Evolutionary conservation across 2,113 vertebrate species (phyloP).

Genomic region (Pristiophorus japonicus): DNA sequence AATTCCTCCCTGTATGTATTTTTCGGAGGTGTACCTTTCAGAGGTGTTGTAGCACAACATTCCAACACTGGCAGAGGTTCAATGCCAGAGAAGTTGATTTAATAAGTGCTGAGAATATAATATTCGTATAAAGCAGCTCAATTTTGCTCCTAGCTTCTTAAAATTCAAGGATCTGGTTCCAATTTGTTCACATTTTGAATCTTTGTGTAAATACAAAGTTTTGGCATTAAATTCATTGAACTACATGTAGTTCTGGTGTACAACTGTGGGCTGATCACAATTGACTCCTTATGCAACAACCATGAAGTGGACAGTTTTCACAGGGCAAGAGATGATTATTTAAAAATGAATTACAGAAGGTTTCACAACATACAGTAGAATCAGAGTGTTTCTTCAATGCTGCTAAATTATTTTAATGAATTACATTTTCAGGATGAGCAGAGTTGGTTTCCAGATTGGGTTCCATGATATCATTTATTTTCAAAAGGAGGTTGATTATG

Average conservation of each 20-base stretch:
- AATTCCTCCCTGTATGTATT: neutral
- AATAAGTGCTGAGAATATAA: neutral
- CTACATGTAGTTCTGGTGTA: neutral
- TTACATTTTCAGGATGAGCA: neutral
- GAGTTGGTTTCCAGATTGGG: neutral
- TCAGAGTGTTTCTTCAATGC: neutral
- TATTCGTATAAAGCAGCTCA: neutral
- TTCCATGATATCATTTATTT: neutral
- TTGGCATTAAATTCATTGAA: neutral
- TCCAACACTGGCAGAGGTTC: neutral
- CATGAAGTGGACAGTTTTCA: neutral
- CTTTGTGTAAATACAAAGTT: neutral
- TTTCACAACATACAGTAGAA: neutral
- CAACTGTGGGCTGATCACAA: neutral
- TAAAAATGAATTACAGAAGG: neutral
- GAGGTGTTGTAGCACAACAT: neutral
- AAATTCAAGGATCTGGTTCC: neutral
- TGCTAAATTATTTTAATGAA: neutral
- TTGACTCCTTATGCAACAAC: neutral
- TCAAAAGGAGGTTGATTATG: slow-evolving; percentile 30
- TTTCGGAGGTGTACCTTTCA: neutral
- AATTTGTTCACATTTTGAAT: neutral
- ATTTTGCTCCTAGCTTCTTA: neutral
- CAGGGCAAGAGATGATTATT: neutral
- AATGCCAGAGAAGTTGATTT: neutral